Evolutionary conservation across 2,888 invertebrate genomes (phyloP), one percentile per base, ranked within the genome.

Genomic region (Caradrina clavipalpis): DNA sequence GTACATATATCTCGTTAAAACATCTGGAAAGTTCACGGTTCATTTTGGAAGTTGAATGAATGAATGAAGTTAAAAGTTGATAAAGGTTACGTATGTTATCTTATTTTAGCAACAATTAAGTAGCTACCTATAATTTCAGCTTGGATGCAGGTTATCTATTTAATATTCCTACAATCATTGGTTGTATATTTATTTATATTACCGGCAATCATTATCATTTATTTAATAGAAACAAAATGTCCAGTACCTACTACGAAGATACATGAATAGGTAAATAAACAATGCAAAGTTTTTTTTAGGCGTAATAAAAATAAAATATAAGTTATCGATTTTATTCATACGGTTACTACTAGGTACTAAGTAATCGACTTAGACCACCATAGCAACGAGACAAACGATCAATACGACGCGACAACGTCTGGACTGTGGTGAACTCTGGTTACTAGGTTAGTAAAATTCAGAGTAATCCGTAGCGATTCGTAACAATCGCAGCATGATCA

Each of bases 381-480:
- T 72, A 78, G 50, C 66, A 47, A 73, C 74, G 45, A 47, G 13
- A 15, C 55, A 45, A 54, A 11, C 21, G 39, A 74, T 74, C 65
- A 59, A 73, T 65, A 55, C 35, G 6, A 13, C 45, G 26, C 26
- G 26, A 26, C 26, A 4, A 26, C 26, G 47, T 55, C 45, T 49
- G 21, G 17, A 42, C 21, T 47, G 3, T 15, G 15, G 11, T 35
- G 54, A 35, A 39, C 39, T 39, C 11, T 39, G 11, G 26, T 49
- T 49, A 49, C 8, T 6, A 6, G 15, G 22, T 45, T 21, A 11
- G 49, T 53, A 13, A 45, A 13, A 35, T 58, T 53, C 47, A 26
- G 15, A 19, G 8, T 26, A 72, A 57, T 49, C 31, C 59, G 74
- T 78, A 78, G 78, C 58, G 22, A 7, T 53, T 59, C 73, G 58